A percentile compares a stretch with the other conserved stretches of the same genome.
Evolutionary conservation across 2,797 vertebrate genomes (phyloP).

Genomic region (Micromesistius poutassou): DNA sequence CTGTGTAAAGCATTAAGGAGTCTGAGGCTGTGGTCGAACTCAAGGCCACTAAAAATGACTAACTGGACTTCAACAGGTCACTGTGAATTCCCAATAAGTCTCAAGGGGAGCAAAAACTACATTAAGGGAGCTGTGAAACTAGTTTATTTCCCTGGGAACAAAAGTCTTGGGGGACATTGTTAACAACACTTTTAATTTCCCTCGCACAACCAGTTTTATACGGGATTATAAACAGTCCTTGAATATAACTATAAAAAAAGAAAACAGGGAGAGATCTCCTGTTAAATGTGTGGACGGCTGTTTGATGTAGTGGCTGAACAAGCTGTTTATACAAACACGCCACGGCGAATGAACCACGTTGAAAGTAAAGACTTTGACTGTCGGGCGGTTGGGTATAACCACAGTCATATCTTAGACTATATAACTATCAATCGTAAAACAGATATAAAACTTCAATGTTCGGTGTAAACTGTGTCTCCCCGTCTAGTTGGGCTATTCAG

Average conservation of each 20-base stretch:
- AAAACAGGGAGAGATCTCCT: too few relatives aligned
- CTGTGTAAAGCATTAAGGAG: neutral
- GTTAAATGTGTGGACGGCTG: too few relatives aligned
- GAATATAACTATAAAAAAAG: too few relatives aligned
- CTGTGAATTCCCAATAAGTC: neutral
- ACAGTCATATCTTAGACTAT: too few relatives aligned
- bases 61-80: neutral
- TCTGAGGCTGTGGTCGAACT: neutral
- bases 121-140: neutral
- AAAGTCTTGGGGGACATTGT: neutral
- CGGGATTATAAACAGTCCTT: neutral
- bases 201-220: neutral
- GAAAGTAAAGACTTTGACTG: too few relatives aligned
- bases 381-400: too few relatives aligned
- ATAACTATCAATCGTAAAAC: too few relatives aligned
- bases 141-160: neutral
- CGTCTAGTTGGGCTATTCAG: neutral
- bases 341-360: too few relatives aligned
- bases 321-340: too few relatives aligned
- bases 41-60: slow-evolving; percentile 1
- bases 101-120: neutral
- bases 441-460: neutral
- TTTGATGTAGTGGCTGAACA: too few relatives aligned
- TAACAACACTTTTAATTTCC: neutral
- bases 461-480: neutral